Base-by-base conservation (phyloP, 2,888 invertebrate species). In the Steinernema hermaphroditum region DNA sequence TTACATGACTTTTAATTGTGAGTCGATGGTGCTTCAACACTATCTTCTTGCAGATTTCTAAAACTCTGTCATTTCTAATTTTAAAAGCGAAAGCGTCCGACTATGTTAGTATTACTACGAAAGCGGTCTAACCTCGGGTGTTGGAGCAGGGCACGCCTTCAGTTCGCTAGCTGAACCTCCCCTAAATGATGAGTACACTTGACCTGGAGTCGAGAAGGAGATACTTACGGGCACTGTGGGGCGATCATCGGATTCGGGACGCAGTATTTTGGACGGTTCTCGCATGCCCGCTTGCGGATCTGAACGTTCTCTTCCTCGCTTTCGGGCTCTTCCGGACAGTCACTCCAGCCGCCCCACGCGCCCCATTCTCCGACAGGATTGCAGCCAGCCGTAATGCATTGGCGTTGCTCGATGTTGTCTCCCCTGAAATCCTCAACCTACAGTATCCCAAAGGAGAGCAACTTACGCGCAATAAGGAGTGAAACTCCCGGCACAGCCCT, bases 381-480 rank as follows among this genome's bases (percentile, higher is more conserved):
- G 46, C 46, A 46, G 6, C 46, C 46, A 16, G 22, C 46, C 22
- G 46, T 46, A n/a, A 46, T 46, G 46, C 46, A 46, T 6, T 16
- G 46, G 16, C 46, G 46, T 19, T 46, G 16, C n/a, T 46, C 46
- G 6, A 46, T 19, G 16, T 16, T 19, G 22, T 19, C 16, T 4
- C 46, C 46, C n/a, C 46, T 46, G 46, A 46, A 46, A 37, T 4
- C 12, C 12, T 4, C 37, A 8, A 8, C 4, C 12, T 37, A 4
- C 37, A 8, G 37, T 37, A 8, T 37, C 4, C 12, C 4, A 12
- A 37, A 4, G 37, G 37, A n/a, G n/a, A n/a, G n/a, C 46, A 4
- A 62, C 62, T 32, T 62, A 62, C 62, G 29, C 14, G n/a, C 62
- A 62, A 6, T n/a, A 29, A 1, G 62, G 62, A 8, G 2, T 62